Conservation (phyloP, 2,797 vertebrate genomes). For the Rhinoraja longicauda region DNA sequence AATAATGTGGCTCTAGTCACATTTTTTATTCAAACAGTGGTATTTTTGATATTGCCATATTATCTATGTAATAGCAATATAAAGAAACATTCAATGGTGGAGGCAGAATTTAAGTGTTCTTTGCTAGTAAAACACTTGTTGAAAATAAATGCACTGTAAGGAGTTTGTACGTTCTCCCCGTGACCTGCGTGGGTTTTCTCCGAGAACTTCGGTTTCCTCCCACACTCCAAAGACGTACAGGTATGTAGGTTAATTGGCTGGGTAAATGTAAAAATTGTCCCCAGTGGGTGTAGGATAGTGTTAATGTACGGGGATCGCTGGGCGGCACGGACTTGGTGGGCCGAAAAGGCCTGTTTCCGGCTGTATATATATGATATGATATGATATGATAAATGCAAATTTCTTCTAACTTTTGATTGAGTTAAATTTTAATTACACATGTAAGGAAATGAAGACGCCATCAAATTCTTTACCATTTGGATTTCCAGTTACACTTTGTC, state of each 20-base stretch:
- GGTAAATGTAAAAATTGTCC: too few relatives aligned
- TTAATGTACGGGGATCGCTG: too few relatives aligned
- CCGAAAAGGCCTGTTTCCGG: too few relatives aligned
- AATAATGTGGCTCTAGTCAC: not conserved
- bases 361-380: too few relatives aligned
- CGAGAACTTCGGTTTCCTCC: too few relatives aligned
- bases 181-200: too few relatives aligned
- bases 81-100: slow-evolving; percentile 10
- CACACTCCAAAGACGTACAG: too few relatives aligned
- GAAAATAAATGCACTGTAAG: not conserved
- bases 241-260: too few relatives aligned
- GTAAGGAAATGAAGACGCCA: not conserved
- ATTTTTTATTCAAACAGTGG: not conserved
- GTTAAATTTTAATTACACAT: not conserved
- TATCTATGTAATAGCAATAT: slow-evolving; percentile 11
- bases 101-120: not conserved
- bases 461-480: not conserved
- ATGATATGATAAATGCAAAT: not conserved
- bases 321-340: too few relatives aligned
- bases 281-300: too few relatives aligned
- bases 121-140: not conserved
- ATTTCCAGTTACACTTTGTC: not conserved
- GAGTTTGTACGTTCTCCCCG: too few relatives aligned
- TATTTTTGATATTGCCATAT: not conserved
- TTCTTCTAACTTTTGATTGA: not conserved